Conservation (phyloP, 2,888 invertebrate genomes). For the Epinotia brunnichana region DNA sequence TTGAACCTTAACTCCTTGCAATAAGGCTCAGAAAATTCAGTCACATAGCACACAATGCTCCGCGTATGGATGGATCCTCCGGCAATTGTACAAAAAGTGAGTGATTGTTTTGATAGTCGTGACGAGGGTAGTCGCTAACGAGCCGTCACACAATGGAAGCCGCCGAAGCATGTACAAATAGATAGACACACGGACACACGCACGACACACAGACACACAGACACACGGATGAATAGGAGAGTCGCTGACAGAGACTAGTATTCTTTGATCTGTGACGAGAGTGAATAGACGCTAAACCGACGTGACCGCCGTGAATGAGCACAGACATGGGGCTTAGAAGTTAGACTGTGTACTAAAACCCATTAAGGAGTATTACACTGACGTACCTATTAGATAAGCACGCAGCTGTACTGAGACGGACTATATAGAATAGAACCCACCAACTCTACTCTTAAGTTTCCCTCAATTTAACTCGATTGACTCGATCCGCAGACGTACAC, state of each 20-base stretch:
- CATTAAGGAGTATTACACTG: no score
- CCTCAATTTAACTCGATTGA: no score
- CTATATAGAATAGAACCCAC: no score
- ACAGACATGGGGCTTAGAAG: no score
- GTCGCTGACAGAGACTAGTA: no score
- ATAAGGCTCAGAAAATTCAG: not conserved
- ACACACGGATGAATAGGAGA: not conserved
- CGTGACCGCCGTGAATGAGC: not conserved
- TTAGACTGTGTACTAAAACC: no score
- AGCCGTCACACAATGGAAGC: not conserved
- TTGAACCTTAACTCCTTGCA: not conserved
- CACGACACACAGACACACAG: no score
- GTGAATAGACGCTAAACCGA: conserved; percentile 19
- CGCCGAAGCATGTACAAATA: not conserved
- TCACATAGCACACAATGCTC: not conserved
- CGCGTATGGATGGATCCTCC: not conserved
- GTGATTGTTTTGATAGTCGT: conserved; percentile 30
- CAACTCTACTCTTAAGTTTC: no score
- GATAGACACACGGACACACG: no score
- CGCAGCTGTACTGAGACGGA: no score
- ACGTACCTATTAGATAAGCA: no score
- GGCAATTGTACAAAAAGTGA: conserved; percentile 6
- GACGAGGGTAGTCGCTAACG: conserved; percentile 22
- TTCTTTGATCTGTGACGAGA: not conserved
- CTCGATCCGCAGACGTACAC: no score